Evolutionary conservation across 2,888 invertebrate species (phyloP), one percentile per base, ranked within the genome.

Genomic region (Acleris emargana): DNA sequence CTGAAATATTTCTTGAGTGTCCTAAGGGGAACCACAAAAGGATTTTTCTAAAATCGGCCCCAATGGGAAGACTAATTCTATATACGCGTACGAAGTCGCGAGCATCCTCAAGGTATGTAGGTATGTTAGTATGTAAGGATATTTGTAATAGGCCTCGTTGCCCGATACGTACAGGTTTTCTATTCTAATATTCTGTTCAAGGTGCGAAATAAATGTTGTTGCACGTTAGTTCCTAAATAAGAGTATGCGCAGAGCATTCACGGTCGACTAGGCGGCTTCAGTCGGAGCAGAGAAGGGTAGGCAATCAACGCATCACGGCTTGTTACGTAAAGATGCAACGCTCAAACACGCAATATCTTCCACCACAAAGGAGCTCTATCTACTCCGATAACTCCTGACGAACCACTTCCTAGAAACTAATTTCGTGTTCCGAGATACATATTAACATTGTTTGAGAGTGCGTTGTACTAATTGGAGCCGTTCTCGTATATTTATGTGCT

Each of bases 251-350:
- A 51, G 51, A 51, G 45, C 28, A 53, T 62, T 68, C 67, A 68
- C 60, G 64, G 67, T 55, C 58, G 64, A 58, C 25, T 50, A 64
- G 59, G 16, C 57, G 57, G 66, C 68, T 68, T 68, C 55, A 55
- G 50, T 67, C 55, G 50, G 50, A 28, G 17, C 25, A 25, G 52
- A 45, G 22, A 22, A 42, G 55, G 55, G 42, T 38, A n/a, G 4
- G 63, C 45, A 22, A 50, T 25, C 28, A 43, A 58, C 32, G 49
- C 54, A 45, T 54, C 43, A 54, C 50, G 20, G 45, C 57, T 49
- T 17, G 22, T 64, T 55, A 55, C 51, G 51, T 45, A 51, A 64
- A 51, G 50, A 50, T 45, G 64, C 43, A 32, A 22, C 55, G 55
- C 49, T 57, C 17, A 11, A 45, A 18, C 32, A 55, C 55, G 51